These are phyloP conservation scores for Psix sp. DNA, from an alignment of 1,140 invertebrate genomes.

Conservation along the genomic window DNA sequence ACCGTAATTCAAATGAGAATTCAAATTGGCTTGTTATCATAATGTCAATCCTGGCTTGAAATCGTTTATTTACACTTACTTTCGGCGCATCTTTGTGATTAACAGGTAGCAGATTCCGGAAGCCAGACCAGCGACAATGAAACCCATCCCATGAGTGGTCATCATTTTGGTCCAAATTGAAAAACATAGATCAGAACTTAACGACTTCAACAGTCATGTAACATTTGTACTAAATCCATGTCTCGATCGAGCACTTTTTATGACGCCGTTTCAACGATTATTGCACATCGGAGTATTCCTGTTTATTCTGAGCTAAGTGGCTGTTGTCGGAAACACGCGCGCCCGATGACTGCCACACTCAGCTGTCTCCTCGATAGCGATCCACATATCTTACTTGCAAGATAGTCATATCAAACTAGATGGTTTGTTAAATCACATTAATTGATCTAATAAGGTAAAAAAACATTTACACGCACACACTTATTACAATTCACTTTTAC, in stretches of 20 bases:
- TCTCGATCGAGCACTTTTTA: constrained; percentile 5
- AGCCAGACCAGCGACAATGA: constrained; percentile 64
- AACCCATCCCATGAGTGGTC: constrained; percentile 61
- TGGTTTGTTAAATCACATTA: too few species aligned
- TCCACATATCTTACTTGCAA: constrained; percentile 17
- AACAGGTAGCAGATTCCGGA: constrained; percentile 69
- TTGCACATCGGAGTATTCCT: constrained; percentile 15
- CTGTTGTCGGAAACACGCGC: constrained; percentile 39
- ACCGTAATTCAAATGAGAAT: constrained; percentile 26
- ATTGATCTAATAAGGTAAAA: too few species aligned
- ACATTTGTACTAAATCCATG: constrained; percentile 19
- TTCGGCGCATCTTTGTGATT: constrained; percentile 54
- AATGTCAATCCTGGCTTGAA: constrained; percentile 1
- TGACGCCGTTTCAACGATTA: constrained; percentile 1
- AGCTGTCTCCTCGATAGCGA: constrained; percentile 13
- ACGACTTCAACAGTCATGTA: constrained; percentile 3
- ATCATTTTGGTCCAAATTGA: constrained; percentile 61
- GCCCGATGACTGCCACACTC: constrained; percentile 24
- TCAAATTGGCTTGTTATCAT: constrained; percentile 13
- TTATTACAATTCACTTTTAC: too few species aligned
- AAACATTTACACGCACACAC: too few species aligned
- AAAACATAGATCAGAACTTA: constrained; percentile 17
- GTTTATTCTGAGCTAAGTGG: constrained; percentile 8
- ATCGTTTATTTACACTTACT: constrained; percentile 48
- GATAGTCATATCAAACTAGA: constrained; percentile 22